Evolutionary conservation across 2,888 invertebrate species (phyloP), one percentile per base, ranked within the genome.

Genomic region (Chrysolina haemoptera): DNA sequence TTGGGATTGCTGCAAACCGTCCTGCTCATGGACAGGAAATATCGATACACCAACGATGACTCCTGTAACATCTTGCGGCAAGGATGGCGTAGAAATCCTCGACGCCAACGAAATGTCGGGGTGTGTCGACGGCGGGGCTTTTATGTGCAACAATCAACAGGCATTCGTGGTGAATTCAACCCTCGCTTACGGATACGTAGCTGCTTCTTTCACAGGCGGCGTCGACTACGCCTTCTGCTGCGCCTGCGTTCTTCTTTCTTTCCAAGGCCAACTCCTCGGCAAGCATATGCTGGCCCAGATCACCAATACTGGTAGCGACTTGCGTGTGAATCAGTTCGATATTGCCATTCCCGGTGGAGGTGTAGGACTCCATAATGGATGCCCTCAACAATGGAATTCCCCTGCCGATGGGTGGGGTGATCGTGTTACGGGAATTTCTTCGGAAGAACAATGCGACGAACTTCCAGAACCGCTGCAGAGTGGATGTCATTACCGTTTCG

Each of bases 131-230:
- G 81, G 81, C 16, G 40, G 53, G 12, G 55, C 80, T 48, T 81
- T 76, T 65, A 75, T 77, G 68, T 81, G 81, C 76, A 80, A 68
- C 62, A 73, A 76, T 68, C 79, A 79, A 40, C 77, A 78, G 71
- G 76, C 79, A 5, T 80, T 73, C 74, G 73, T 73, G 12, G 79
- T 79, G 1, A 81, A 75, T 50, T 65, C 70, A 16, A 75, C 74
- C 9, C 65, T 81, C 12, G 76, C 80, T 11, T 81, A 78, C 63
- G 81, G 81, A 41, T 81, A 79, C 67, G 81, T 78, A 10, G 81
- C 81, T 18, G 81, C 77, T 35, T 62, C 63, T 8, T 70, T 74
- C 46, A 50, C 14, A 9, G 70, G 70, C 16, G 74, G 68, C 41
- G 14, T 22, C 1, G 71, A 74, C 64, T 62, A 50, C 14, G 53